A percentile compares a stretch with the other conserved stretches of the same genome.
Evolutionary conservation across 2,888 invertebrate species (phyloP).

Genomic region (Xestoiulus laeticollis): DNA sequence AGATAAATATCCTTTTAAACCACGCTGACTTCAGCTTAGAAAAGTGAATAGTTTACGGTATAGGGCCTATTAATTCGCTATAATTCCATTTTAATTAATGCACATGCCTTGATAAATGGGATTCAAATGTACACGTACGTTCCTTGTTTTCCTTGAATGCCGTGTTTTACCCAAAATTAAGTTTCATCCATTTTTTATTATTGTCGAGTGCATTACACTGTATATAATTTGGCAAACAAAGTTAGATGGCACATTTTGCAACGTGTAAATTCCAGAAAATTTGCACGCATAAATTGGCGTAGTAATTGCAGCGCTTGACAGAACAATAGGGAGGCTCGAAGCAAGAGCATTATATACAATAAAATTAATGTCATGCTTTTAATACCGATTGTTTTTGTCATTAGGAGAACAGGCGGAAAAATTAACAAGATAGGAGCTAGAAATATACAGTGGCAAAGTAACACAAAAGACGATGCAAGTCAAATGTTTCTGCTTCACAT

Average conservation of each 20-base stretch:
- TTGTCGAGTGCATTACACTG: neutral
- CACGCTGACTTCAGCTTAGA: neutral
- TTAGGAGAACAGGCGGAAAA: neutral
- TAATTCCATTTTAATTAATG: conserved; percentile 31
- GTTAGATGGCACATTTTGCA: neutral
- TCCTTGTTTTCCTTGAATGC: neutral
- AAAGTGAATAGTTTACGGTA: neutral
- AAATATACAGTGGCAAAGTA: neutral
- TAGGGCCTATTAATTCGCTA: conserved; percentile 29
- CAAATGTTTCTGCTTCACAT: neutral
- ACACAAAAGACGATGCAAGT: neutral
- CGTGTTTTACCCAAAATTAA: neutral
- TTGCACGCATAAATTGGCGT: conserved; percentile 25
- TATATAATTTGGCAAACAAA: neutral
- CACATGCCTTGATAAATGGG: conserved; percentile 6
- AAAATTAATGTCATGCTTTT: conserved; percentile 18
- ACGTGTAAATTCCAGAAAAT: conserved; percentile 19
- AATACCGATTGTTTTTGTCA: neutral
- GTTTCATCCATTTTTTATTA: neutral
- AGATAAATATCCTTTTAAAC: neutral
- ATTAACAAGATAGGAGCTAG: neutral
- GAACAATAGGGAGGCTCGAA: neutral
- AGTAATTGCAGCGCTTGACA: conserved; percentile 18
- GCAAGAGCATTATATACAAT: neutral
- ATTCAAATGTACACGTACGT: neutral